phyloP scores from a whole-genome alignment of 2,888 invertebrate species.

The Sepiola atlantica region DNA sequence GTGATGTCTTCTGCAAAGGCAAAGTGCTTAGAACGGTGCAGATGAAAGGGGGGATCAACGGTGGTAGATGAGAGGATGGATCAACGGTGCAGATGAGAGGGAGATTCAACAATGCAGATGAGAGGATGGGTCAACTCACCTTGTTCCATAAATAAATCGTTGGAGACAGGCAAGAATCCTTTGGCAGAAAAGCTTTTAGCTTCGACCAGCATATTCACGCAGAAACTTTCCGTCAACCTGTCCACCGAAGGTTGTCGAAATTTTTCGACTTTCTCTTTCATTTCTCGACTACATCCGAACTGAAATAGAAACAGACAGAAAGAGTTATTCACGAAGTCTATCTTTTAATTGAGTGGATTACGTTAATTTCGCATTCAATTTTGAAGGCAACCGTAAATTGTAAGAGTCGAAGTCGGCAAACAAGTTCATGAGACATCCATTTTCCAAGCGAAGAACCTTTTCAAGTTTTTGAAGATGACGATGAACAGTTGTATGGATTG shows the following conservation, averaged over 20 bases:
- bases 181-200: slow-evolving; percentile 60
- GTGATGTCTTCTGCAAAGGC: background rate
- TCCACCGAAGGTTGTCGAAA: slow-evolving; percentile 59
- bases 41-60: too few species aligned
- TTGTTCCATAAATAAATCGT: slow-evolving; percentile 73
- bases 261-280: slow-evolving; percentile 57
- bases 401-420: background rate
- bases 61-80: background rate
- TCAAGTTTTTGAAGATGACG: background rate
- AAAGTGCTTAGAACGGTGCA: background rate
- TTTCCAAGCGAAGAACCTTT: too few species aligned
- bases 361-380: too few species aligned
- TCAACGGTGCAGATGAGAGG: background rate
- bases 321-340: background rate
- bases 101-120: too few species aligned
- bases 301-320: slow-evolving; percentile 51
- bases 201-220: slow-evolving; percentile 68
- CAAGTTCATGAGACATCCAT: background rate
- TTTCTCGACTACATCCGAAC: slow-evolving; percentile 67
- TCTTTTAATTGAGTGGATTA: too few species aligned
- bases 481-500: background rate
- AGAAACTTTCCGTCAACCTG: slow-evolving; percentile 62
- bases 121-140: slow-evolving; percentile 55
- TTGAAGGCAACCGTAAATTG: background rate
- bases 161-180: slow-evolving; percentile 58